Evolutionary conservation across 2,113 vertebrate species (phyloP).

Genomic region (Phaethornis superciliosus): DNA sequence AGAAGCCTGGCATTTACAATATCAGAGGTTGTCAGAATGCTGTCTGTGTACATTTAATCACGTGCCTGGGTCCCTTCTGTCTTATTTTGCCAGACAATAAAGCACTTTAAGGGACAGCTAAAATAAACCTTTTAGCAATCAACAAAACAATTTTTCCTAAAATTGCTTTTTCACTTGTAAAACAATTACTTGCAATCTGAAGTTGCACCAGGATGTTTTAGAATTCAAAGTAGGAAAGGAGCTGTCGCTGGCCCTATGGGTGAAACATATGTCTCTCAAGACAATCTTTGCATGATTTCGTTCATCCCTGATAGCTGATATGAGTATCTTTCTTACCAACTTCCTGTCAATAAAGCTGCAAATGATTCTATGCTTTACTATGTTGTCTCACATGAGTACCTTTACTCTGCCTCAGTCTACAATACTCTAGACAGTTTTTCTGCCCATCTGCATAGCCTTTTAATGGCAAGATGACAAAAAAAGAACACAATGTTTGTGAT

Average conservation of each 20-base stretch:
- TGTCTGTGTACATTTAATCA: background rate
- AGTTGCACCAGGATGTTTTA: background rate
- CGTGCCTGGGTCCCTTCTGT: background rate
- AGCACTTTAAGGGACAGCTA: background rate
- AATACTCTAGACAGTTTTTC: background rate
- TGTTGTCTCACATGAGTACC: background rate
- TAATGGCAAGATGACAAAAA: background rate
- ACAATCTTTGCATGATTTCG: background rate
- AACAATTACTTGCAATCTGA: background rate
- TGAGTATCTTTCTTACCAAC: background rate
- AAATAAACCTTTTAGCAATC: background rate
- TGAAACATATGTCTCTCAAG: background rate
- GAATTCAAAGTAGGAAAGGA: background rate
- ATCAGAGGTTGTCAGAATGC: background rate
- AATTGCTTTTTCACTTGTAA: background rate
- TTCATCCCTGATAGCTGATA: background rate
- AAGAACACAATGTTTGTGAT: background rate
- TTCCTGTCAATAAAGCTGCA: background rate
- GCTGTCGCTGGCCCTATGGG: background rate
- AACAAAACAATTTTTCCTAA: background rate
- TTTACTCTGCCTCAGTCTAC: background rate
- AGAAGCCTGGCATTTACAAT: conserved; percentile 8
- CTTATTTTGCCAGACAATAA: background rate
- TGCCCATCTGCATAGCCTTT: background rate
- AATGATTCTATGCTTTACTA: background rate